Evolutionary conservation across 2,797 vertebrate genomes (phyloP).

Genomic region (Macrochelys suwanniensis): DNA sequence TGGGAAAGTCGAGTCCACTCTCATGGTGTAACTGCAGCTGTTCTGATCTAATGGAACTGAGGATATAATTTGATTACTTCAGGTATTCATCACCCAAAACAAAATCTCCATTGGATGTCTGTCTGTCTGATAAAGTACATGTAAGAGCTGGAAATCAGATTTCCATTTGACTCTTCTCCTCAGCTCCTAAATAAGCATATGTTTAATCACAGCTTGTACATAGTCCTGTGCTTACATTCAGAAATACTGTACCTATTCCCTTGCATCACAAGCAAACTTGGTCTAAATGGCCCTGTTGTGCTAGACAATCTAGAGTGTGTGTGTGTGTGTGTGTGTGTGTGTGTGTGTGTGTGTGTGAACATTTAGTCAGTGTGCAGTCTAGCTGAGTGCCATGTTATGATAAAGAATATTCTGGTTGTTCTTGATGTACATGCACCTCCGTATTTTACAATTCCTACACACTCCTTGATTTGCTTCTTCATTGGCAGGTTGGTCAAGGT

Average conservation of each 20-base stretch:
- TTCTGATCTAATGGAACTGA: background rate
- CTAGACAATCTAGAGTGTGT: background rate
- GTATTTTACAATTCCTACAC: background rate
- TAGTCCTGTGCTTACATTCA: background rate
- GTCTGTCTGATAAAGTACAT: background rate
- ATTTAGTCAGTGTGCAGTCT: background rate
- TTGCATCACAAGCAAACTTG: background rate
- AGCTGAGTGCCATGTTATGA: background rate
- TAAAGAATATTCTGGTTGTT: background rate
- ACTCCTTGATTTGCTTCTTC: background rate
- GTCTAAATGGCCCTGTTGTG: background rate
- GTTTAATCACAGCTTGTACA: background rate
- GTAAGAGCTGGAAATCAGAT: background rate
- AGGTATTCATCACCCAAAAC: background rate
- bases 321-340: background rate
- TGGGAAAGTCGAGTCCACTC: background rate
- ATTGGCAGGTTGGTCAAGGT: constrained; percentile 92
- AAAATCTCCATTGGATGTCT: background rate
- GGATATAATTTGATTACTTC: background rate
- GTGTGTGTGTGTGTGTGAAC: background rate
- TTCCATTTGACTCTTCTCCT: background rate
- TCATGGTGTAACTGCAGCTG: background rate
- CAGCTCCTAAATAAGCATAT: background rate
- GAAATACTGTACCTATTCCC: background rate
- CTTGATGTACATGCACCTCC: fast-evolving